These are phyloP conservation scores for Zosterops pallidus DNA, from an alignment of 2,113 vertebrate genomes.

Conservation along the genomic window DNA sequence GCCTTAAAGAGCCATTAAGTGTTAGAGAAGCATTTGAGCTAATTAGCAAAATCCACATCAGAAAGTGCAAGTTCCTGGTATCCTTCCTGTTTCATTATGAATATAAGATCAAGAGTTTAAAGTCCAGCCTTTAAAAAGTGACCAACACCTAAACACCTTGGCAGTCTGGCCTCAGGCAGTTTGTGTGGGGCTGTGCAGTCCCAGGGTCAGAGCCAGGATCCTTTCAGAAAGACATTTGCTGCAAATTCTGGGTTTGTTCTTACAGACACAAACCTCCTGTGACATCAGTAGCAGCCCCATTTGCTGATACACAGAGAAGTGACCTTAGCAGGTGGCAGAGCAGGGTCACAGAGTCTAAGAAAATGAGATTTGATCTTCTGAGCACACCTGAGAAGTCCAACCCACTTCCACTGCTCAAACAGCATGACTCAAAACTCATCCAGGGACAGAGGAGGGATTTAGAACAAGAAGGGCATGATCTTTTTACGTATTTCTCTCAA, in stretches of 20 bases:
- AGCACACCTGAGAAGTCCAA: not conserved
- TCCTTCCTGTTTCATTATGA: slow-evolving; percentile 10
- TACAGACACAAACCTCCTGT: not conserved
- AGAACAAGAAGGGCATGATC: not conserved
- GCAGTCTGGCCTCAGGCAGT: not conserved
- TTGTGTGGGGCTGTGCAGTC: not conserved
- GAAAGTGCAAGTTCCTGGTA: not conserved
- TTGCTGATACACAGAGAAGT: not conserved
- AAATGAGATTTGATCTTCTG: not conserved
- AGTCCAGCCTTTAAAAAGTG: not conserved
- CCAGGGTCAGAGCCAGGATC: not conserved
- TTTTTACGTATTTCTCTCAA: not conserved
- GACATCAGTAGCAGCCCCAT: not conserved
- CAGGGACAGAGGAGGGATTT: not conserved
- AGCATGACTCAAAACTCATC: not conserved
- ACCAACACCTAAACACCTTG: not conserved
- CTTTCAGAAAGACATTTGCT: not conserved
- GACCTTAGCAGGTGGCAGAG: not conserved
- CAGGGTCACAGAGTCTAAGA: not conserved
- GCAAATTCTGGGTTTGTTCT: not conserved
- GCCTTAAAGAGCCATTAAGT: not conserved
- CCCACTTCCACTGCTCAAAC: not conserved
- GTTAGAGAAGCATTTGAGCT: not conserved
- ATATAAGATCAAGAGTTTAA: slow-evolving; percentile 13
- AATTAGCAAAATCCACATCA: slow-evolving; percentile 39